These are phyloP conservation scores for cattle (Bos taurus) DNA, from an alignment of 2,113 vertebrate species.

Conservation along the genomic window DNA sequence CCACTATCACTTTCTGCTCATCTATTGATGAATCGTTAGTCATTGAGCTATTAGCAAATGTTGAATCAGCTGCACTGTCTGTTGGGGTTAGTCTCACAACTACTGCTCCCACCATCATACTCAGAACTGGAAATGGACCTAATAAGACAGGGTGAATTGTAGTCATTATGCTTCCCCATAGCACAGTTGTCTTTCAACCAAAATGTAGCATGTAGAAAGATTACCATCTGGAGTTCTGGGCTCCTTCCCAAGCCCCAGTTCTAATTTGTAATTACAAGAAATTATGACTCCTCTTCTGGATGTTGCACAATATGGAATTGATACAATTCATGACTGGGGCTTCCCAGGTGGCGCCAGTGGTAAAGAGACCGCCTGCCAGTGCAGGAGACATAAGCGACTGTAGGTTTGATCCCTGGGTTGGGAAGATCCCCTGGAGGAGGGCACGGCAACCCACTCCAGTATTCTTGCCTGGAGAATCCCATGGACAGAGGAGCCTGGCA, in stretches of 20 bases:
- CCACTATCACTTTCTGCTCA: slow-evolving; percentile 84
- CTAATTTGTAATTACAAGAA: background rate
- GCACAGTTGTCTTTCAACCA: background rate
- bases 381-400: background rate
- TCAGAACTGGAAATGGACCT: slow-evolving; percentile 93
- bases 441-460: background rate
- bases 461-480: background rate
- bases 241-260: background rate
- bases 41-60: slow-evolving; percentile 57
- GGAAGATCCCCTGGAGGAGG: background rate
- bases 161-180: background rate
- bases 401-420: background rate
- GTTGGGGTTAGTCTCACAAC: slow-evolving; percentile 81
- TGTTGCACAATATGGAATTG: background rate
- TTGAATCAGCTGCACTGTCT: slow-evolving; percentile 7
- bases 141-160: background rate
- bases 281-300: background rate
- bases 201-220: background rate
- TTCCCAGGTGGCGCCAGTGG: background rate
- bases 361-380: background rate
- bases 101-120: slow-evolving; percentile 90
- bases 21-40: slow-evolving; percentile 6
- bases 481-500: background rate
- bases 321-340: background rate
- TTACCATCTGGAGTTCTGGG: background rate